Evolutionary conservation across 2,888 invertebrate species (phyloP).

Genomic region (Parascotia fuliginaria): DNA sequence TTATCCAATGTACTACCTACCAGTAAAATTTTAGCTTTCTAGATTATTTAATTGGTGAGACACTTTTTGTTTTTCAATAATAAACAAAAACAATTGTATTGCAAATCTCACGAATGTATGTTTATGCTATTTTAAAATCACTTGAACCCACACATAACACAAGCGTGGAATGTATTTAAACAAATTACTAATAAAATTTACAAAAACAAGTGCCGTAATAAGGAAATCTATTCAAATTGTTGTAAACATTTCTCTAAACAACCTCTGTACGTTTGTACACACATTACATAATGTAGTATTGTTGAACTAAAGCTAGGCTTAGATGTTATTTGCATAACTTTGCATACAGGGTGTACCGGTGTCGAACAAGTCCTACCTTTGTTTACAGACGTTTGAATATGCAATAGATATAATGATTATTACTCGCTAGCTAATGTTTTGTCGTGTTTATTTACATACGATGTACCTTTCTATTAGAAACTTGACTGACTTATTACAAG

Average conservation of each 20-base stretch:
- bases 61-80: too few relatives aligned
- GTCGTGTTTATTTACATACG: neutral
- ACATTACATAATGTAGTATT: constrained; percentile 36
- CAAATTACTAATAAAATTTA: neutral
- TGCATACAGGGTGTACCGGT: constrained; percentile 38
- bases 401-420: constrained; percentile 26
- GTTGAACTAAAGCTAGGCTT: constrained; percentile 26
- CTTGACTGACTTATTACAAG: too few relatives aligned
- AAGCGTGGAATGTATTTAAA: neutral
- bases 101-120: too few relatives aligned
- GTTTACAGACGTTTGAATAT: constrained; percentile 36
- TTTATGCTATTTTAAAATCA: neutral
- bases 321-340: constrained; percentile 47
- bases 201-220: neutral
- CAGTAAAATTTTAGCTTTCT: too few relatives aligned
- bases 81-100: too few relatives aligned
- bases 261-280: constrained; percentile 15
- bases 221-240: constrained; percentile 8
- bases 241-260: constrained; percentile 22
- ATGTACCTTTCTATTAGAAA: neutral
- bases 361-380: constrained; percentile 37
- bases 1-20: too few relatives aligned
- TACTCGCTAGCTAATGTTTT: constrained; percentile 2
- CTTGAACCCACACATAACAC: neutral
- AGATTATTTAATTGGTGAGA: too few relatives aligned